These are phyloP conservation scores for Hypena proboscidalis DNA, from an alignment of 2,888 invertebrate genomes.

Conservation along the genomic window DNA sequence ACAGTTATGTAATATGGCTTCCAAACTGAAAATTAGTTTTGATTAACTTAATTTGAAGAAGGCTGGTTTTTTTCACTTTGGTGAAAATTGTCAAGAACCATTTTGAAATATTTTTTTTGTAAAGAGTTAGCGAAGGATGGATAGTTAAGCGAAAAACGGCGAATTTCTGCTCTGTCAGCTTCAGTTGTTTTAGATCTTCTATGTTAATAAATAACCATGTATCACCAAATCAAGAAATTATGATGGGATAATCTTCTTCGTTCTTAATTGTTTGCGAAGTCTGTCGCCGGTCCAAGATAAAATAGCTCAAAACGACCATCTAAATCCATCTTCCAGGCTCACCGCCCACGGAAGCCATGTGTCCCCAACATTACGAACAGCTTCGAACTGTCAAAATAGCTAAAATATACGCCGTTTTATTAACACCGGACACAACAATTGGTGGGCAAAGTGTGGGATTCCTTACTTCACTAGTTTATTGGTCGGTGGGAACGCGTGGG, in stretches of 20 bases:
- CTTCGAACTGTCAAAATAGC: constrained; percentile 82
- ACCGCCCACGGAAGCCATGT: constrained; percentile 42
- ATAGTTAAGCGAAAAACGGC: too few relatives aligned
- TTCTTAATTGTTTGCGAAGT: too few relatives aligned
- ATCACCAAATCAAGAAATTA: too few relatives aligned
- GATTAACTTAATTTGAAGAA: not conserved
- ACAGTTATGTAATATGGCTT: constrained; percentile 14
- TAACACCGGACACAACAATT: constrained; percentile 80
- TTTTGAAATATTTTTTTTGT: too few relatives aligned
- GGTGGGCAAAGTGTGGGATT: constrained; percentile 79
- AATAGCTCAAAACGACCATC: not conserved
- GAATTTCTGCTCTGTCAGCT: too few relatives aligned
- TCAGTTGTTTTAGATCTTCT: too few relatives aligned
- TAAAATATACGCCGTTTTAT: constrained; percentile 83
- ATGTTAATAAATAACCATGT: too few relatives aligned
- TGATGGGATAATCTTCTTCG: too few relatives aligned
- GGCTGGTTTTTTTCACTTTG: not conserved
- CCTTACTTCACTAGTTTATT: constrained; percentile 78
- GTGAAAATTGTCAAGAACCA: not conserved
- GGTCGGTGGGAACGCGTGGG: constrained; percentile 70
- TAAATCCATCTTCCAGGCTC: constrained; percentile 4
- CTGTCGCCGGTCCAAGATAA: too few relatives aligned
- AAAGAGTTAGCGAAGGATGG: too few relatives aligned
- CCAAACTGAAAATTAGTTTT: not conserved
- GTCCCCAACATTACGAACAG: constrained; percentile 69